Evolutionary conservation across 2,888 invertebrate genomes (phyloP).

Genomic region (Tenthredo notha): DNA sequence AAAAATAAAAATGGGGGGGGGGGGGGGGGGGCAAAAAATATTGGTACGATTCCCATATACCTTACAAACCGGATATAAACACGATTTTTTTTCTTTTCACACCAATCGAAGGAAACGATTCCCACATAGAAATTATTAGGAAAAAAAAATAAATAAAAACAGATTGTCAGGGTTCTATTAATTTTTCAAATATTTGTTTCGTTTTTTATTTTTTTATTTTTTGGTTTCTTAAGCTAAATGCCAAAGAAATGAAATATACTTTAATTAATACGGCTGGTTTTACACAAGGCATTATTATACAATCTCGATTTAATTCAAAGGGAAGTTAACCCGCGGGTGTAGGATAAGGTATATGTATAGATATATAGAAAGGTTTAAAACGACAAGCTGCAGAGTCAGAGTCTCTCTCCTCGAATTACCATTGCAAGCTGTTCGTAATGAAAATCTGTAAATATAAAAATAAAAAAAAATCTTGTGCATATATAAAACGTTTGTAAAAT

Average conservation of each 20-base stretch:
- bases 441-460: background rate
- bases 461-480: background rate
- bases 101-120: background rate
- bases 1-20: background rate
- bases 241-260: background rate
- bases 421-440: conserved; percentile 14
- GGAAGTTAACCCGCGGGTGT: background rate
- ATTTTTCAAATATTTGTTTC: background rate
- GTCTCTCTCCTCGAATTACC: background rate
- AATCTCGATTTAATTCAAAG: conserved; percentile 23
- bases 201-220: no score
- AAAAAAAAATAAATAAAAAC: no score
- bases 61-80: background rate
- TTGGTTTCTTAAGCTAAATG: background rate
- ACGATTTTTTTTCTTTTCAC: background rate
- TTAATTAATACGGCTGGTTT: background rate
- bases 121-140: background rate
- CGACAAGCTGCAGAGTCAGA: background rate
- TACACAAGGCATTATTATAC: conserved; percentile 5
- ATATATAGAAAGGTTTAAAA: background rate
- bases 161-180: no score
- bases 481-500: background rate
- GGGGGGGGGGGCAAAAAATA: conserved; percentile 16
- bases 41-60: background rate
- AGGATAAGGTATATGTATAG: background rate